A percentile compares a stretch with the other conserved stretches of the same genome.
These are phyloP conservation scores for Tokudaia tokunoshimensis DNA, from an alignment of 2,797 vertebrate genomes.

Conservation along the genomic window DNA sequence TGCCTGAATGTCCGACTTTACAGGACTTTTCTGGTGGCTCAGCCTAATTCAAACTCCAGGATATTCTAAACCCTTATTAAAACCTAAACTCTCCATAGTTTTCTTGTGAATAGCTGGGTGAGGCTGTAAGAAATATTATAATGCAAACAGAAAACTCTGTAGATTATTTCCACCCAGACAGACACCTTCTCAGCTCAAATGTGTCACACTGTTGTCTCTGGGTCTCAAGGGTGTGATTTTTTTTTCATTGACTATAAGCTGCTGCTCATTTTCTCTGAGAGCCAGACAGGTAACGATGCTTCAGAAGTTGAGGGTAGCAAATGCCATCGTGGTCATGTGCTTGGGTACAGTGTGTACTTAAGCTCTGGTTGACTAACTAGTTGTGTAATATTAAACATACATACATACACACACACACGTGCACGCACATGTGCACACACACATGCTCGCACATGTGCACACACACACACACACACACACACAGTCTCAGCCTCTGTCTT, in stretches of 20 bases:
- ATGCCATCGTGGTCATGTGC: background rate
- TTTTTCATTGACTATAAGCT: slow-evolving; percentile 8
- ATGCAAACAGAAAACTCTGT: slow-evolving; percentile 61
- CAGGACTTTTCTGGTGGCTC: background rate
- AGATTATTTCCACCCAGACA: background rate
- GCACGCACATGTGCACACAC: background rate
- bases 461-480: background rate
- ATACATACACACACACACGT: background rate
- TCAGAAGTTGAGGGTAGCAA: slow-evolving; percentile 35
- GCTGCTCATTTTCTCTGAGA: slow-evolving; percentile 60
- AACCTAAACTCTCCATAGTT: slow-evolving; percentile 21
- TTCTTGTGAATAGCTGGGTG: slow-evolving; percentile 31
- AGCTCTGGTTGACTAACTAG: slow-evolving; percentile 46
- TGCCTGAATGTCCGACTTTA: no score
- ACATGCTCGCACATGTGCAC: background rate
- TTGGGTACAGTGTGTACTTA: slow-evolving; percentile 24
- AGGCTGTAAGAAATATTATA: slow-evolving; percentile 30
- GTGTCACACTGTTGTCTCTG: slow-evolving; percentile 37
- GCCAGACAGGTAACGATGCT: background rate
- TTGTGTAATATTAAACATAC: slow-evolving; percentile 43
- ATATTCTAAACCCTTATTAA: slow-evolving; percentile 15
- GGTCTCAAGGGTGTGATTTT: slow-evolving; percentile 14
- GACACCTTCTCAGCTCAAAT: background rate
- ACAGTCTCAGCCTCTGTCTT: slow-evolving; percentile 45
- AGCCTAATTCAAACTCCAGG: background rate